Conservation (phyloP, 1,140 invertebrate genomes). For the Bombyx mori region ASM3026992v2 NC_085131.1:1875001-1875500, state of each 20-base stretch:
- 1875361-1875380: constrained; percentile 85
- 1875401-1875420: constrained; percentile 96
- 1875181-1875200: constrained; percentile 76
- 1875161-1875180: neutral
- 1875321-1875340: constrained; percentile 90
- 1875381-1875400: constrained; percentile 89
- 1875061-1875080: too few relatives aligned
- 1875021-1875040: too few relatives aligned
- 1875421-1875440: constrained; percentile 94
- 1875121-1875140: too few relatives aligned
- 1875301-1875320: constrained; percentile 86
- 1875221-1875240: constrained; percentile 94
- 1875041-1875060: too few relatives aligned
- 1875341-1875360: constrained; percentile 89
- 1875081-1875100: too few relatives aligned
- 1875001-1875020: too few relatives aligned
- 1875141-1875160: neutral
- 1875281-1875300: constrained; percentile 88
- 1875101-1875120: too few relatives aligned
- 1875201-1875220: constrained; percentile 92
- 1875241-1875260: constrained; percentile 92
- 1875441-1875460: constrained; percentile 88
- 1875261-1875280: constrained; percentile 96
- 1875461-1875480: too few relatives aligned
- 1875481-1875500: too few relatives aligned